These are phyloP conservation scores for Bufo bufo DNA, from an alignment of 2,113 vertebrate genomes.

Conservation along the genomic window DNA sequence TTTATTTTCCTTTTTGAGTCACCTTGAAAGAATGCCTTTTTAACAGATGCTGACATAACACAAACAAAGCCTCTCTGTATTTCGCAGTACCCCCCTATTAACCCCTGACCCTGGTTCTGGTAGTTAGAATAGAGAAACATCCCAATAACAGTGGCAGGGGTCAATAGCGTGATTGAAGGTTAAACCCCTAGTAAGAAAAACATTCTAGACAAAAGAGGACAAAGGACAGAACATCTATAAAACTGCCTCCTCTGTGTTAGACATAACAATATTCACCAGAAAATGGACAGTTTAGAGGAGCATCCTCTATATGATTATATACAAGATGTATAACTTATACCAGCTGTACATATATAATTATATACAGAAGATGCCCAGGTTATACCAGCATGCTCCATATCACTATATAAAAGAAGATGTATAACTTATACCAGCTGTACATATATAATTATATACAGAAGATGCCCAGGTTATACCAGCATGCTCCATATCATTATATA, in stretches of 20 bases:
- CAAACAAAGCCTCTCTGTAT: neutral
- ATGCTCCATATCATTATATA: neutral
- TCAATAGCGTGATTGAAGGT: neutral
- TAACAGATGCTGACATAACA: neutral
- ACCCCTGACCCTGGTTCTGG: too few species aligned
- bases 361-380: neutral
- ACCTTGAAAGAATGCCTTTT: neutral
- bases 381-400: too few species aligned
- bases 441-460: neutral
- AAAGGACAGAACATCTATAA: neutral
- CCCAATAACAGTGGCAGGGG: neutral
- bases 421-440: neutral
- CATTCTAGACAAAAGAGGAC: neutral
- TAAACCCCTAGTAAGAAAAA: neutral
- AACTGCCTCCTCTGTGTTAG: neutral
- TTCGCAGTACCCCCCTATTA: neutral
- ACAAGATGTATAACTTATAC: neutral
- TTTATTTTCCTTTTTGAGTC: neutral
- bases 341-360: neutral
- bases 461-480: neutral
- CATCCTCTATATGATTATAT: neutral
- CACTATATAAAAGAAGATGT: too few species aligned
- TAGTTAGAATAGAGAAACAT: neutral
- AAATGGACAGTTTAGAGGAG: neutral
- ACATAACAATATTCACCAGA: neutral